phyloP scores from a whole-genome alignment of 2,113 vertebrate species.

The Rhagologus leucostigma region DNA sequence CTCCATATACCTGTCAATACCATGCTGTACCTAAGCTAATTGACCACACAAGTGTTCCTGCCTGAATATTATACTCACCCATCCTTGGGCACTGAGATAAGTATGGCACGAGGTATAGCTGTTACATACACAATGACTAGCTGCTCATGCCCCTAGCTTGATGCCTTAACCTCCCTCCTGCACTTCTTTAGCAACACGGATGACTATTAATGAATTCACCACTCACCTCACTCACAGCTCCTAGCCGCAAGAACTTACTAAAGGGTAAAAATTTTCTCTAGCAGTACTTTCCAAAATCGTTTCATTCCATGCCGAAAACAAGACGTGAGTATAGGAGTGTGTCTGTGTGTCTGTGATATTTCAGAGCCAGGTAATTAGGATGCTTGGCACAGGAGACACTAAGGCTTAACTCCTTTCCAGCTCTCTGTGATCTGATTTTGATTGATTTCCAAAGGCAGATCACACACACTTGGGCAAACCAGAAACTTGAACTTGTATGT shows the following conservation, averaged over 20 bases:
- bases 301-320: neutral
- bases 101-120: neutral
- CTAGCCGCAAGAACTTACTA: neutral
- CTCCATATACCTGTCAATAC: neutral
- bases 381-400: neutral
- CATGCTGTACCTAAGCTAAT: neutral
- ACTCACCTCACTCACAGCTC: neutral
- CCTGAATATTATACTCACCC: neutral
- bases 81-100: neutral
- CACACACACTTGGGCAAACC: neutral
- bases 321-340: neutral
- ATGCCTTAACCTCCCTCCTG: neutral
- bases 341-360: neutral
- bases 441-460: constrained; percentile 44
- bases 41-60: neutral
- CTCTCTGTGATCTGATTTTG: constrained; percentile 22
- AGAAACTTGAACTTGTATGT: neutral
- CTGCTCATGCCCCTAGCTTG: neutral
- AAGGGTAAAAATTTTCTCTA: neutral
- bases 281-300: neutral
- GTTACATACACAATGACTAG: neutral
- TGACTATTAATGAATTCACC: neutral
- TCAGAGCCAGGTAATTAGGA: constrained; percentile 39
- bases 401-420: constrained; percentile 3
- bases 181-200: neutral